These are phyloP conservation scores for Triplophysa bombifrons DNA, from an alignment of 2,797 vertebrate species.

Conservation along the genomic window DNA sequence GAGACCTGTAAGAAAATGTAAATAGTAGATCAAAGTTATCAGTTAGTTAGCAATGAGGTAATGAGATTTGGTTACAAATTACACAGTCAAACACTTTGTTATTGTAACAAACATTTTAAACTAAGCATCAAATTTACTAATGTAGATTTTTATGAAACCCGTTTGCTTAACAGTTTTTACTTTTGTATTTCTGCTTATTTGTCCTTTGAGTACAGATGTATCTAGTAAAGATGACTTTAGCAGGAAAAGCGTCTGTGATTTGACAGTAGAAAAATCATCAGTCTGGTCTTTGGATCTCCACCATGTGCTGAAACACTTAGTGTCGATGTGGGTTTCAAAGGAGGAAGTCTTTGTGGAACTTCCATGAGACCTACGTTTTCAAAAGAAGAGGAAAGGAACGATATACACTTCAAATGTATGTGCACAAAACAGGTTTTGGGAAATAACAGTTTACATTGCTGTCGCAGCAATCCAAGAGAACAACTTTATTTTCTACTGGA, in stretches of 20 bases:
- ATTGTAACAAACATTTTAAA: too few relatives aligned
- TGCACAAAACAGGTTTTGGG: conserved; percentile 1
- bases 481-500: conserved; percentile 51
- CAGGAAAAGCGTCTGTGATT: conserved; percentile 66
- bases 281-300: conserved; percentile 56
- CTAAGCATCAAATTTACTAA: background rate
- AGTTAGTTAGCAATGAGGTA: background rate
- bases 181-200: conserved; percentile 32
- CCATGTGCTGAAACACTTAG: conserved; percentile 57
- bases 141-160: background rate
- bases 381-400: background rate
- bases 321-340: conserved; percentile 53
- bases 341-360: conserved; percentile 60
- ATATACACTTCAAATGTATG: background rate
- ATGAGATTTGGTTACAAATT: background rate
- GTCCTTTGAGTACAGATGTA: conserved; percentile 57
- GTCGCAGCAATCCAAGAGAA: conserved; percentile 15
- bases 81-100: background rate
- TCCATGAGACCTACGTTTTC: conserved; percentile 34
- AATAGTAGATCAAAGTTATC: conserved; percentile 14
- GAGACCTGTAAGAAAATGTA: background rate
- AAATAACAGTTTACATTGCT: conserved; percentile 24
- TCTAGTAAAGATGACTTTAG: conserved; percentile 63
- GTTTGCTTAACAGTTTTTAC: background rate
- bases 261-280: conserved; percentile 60